These are phyloP conservation scores for Stichopus horrens DNA, from an alignment of 53 echinoderm and acorn worm species.

Conservation along the genomic window DNA sequence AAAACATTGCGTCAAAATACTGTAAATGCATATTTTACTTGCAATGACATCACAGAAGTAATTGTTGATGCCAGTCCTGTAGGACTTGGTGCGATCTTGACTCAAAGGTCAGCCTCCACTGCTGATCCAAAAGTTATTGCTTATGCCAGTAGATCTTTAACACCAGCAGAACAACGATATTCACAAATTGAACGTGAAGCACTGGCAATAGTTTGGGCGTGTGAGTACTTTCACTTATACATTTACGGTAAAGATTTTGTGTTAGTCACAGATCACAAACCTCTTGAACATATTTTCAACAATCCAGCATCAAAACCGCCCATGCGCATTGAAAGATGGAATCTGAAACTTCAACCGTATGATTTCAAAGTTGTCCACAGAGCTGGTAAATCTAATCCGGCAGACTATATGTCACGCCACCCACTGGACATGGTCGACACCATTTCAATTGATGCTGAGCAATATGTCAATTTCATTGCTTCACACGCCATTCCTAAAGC, in stretches of 20 bases:
- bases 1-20: constrained; percentile 18
- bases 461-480: constrained; percentile 49
- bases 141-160: background rate
- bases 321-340: constrained; percentile 63
- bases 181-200: constrained; percentile 21
- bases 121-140: background rate
- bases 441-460: constrained; percentile 1
- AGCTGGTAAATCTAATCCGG: constrained; percentile 69
- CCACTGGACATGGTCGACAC: too few relatives aligned
- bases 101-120: background rate
- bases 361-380: constrained; percentile 61
- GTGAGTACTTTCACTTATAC: background rate
- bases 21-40: background rate
- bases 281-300: constrained; percentile 38
- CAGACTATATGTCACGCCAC: constrained; percentile 66
- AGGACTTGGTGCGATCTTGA: constrained; percentile 12
- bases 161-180: background rate
- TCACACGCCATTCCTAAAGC: constrained; percentile 48
- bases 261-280: constrained; percentile 51
- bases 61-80: constrained; percentile 14
- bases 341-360: constrained; percentile 55
- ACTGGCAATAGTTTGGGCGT: constrained; percentile 20
- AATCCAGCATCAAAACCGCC: constrained; percentile 58
- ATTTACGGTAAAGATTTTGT: background rate
- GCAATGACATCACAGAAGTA: background rate